Percentiles rank a stretch among this genome's conserved stretches.
phyloP scores from a whole-genome alignment of 2,797 vertebrate species.

The Scolopax rusticola region DNA sequence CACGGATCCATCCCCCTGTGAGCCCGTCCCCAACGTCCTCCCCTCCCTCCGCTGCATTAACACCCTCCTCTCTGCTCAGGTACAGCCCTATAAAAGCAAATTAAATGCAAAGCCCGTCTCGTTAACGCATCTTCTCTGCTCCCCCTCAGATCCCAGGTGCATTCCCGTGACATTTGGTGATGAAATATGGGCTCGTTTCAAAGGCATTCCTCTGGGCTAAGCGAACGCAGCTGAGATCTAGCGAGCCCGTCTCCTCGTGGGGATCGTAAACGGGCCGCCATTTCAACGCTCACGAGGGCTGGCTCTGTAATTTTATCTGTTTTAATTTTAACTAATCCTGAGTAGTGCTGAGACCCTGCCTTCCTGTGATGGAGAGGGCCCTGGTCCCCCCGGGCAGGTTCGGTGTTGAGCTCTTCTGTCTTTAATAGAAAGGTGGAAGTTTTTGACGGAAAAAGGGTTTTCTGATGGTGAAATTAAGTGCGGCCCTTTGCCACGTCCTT shows the following conservation, averaged over 20 bases:
- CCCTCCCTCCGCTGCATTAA: not conserved
- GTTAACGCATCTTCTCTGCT: not conserved
- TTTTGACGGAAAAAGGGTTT: not conserved
- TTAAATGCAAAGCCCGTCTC: not conserved
- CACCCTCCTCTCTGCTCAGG: not conserved
- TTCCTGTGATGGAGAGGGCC: not conserved
- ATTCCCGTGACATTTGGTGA: not conserved
- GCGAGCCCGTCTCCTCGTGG: not conserved
- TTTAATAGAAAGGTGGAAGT: not conserved
- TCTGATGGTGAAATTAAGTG: not conserved
- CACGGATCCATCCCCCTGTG: accelerated
- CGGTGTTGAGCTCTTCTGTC: accelerated
- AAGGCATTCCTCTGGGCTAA: not conserved
- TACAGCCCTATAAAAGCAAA: not conserved
- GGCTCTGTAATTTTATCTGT: not conserved
- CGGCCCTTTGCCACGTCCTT: accelerated
- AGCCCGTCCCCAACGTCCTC: accelerated
- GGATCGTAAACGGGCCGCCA: not conserved
- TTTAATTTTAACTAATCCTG: not conserved
- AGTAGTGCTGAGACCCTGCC: not conserved
- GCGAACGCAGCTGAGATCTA: not conserved
- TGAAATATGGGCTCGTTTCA: not conserved
- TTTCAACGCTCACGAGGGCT: not conserved
- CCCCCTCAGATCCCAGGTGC: not conserved
- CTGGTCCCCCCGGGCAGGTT: accelerated